Conservation (phyloP, 2,113 vertebrate genomes). For the Rhabdornis inornatus region DNA sequence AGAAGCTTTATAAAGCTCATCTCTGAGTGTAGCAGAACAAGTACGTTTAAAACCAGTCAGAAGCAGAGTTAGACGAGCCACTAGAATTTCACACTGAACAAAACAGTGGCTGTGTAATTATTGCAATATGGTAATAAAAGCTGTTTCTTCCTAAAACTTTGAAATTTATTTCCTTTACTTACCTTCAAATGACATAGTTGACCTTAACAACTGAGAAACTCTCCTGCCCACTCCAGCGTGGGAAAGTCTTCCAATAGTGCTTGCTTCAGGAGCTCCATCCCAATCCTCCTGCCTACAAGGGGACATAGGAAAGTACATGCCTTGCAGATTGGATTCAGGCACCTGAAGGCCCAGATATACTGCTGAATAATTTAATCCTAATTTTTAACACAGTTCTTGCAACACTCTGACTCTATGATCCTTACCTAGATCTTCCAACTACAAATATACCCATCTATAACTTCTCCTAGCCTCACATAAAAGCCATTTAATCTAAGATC, state of each 20-base stretch:
- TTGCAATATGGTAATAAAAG: background rate
- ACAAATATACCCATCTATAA: background rate
- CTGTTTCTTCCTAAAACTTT: background rate
- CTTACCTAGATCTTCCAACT: background rate
- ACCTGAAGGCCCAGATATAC: background rate
- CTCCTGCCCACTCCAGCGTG: conserved; percentile 1
- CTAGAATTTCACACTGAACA: background rate
- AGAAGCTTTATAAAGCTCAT: background rate
- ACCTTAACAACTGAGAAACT: background rate
- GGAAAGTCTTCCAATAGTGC: conserved; percentile 8
- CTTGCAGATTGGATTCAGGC: background rate
- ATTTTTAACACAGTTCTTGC: background rate
- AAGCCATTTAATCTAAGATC: background rate
- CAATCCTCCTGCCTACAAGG: background rate
- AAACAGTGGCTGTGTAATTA: background rate
- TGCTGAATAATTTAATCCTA: background rate
- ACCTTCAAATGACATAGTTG: conserved; percentile 24
- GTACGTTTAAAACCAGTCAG: background rate
- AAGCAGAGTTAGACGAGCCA: background rate
- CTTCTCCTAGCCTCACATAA: background rate
- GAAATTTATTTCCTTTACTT: background rate
- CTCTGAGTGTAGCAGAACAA: background rate
- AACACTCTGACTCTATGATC: background rate
- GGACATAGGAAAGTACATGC: background rate
- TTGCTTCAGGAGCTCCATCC: conserved; percentile 33